phyloP scores from a whole-genome alignment of 2,888 invertebrate genomes.

The Gnatocerus cornutus region DNA sequence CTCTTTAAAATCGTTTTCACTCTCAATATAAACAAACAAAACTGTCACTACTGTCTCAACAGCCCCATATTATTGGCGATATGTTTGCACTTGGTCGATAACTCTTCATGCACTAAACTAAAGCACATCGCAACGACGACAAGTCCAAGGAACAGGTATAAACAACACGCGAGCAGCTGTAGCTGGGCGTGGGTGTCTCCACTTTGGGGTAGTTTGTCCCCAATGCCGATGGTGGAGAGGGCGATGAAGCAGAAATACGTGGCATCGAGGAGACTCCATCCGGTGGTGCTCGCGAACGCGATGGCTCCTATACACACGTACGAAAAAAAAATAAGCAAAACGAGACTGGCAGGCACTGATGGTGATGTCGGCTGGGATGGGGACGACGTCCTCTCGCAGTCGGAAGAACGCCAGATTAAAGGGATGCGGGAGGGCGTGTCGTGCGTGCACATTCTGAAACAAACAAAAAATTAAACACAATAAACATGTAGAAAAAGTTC shows the following conservation, averaged over 20 bases:
- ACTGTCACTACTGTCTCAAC: conserved; percentile 72
- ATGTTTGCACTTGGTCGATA: conserved; percentile 82
- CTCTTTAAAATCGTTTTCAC: conserved; percentile 23
- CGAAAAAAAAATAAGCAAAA: conserved; percentile 78
- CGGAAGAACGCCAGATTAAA: conserved; percentile 77
- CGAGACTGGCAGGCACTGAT: conserved; percentile 77
- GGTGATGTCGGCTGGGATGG: conserved; percentile 70
- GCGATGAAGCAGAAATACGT: conserved; percentile 91
- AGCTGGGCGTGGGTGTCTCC: conserved; percentile 74
- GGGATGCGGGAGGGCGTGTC: conserved; percentile 86
- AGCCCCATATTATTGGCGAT: conserved; percentile 81
- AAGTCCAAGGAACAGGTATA: conserved; percentile 85
- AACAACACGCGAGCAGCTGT: conserved; percentile 86
- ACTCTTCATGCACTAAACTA: conserved; percentile 87
- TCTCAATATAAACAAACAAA: conserved; percentile 29
- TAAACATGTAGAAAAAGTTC: too few relatives aligned
- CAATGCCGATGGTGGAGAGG: conserved; percentile 87
- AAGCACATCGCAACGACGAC: conserved; percentile 90
- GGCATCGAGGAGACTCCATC: conserved; percentile 87
- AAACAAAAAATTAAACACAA: too few relatives aligned
- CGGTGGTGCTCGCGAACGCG: conserved; percentile 86
- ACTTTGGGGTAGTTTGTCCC: conserved; percentile 80
- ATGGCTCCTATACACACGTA: conserved; percentile 86
- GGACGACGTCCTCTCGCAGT: conserved; percentile 64
- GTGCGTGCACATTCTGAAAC: conserved; percentile 73